These are phyloP conservation scores for Calameuta filiformis DNA, from an alignment of 2,888 invertebrate genomes.

Conservation along the genomic window DNA sequence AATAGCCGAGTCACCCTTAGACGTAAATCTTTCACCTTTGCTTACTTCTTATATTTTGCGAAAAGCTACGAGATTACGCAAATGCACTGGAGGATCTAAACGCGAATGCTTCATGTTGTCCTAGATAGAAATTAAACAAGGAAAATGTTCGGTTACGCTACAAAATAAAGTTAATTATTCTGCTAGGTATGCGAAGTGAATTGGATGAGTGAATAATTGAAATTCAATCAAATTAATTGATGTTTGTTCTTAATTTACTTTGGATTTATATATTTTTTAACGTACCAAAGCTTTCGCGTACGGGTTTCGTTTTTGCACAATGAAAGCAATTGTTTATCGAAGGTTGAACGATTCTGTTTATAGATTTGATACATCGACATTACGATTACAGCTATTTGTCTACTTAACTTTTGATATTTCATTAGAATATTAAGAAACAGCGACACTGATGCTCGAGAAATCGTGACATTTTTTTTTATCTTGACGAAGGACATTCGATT, in stretches of 20 bases:
- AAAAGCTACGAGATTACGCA: background rate
- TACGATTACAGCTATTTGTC: background rate
- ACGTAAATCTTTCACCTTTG: background rate
- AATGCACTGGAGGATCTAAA: background rate
- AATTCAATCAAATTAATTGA: background rate
- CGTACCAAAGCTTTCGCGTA: background rate
- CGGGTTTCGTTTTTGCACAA: background rate
- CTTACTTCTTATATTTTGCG: background rate
- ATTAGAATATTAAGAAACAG: background rate
- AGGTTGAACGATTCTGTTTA: background rate
- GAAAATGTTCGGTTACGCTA: background rate
- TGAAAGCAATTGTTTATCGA: background rate
- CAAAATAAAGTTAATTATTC: background rate
- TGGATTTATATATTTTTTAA: background rate
- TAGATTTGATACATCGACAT: background rate
- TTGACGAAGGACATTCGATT: background rate
- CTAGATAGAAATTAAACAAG: background rate
- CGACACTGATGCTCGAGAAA: background rate
- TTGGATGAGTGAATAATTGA: background rate
- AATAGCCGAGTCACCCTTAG: background rate
- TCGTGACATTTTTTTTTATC: background rate
- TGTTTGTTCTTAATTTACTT: background rate
- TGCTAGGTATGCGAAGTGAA: background rate
- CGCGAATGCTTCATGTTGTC: background rate
- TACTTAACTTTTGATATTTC: background rate